phyloP scores from a whole-genome alignment of 2,888 invertebrate species.

The Hydroisotoma schaefferi region DNA sequence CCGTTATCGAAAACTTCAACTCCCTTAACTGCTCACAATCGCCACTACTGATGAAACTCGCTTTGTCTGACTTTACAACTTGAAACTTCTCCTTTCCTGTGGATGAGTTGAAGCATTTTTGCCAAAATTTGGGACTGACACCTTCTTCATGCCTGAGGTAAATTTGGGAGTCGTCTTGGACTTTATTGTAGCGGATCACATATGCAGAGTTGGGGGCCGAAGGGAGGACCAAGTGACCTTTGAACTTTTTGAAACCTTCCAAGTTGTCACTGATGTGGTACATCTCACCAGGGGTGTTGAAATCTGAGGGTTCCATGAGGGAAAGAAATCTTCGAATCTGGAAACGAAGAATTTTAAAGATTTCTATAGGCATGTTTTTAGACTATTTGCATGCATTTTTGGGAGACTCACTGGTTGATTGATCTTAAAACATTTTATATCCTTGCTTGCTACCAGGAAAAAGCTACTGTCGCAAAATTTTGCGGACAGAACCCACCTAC shows the following conservation, averaged over 20 bases:
- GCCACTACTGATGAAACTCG: slow-evolving; percentile 4
- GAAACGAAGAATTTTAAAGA: neutral
- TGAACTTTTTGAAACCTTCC: neutral
- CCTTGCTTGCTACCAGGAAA: slow-evolving; percentile 12
- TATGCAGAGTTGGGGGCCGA: neutral
- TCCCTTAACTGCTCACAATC: slow-evolving; percentile 22
- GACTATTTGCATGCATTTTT: neutral
- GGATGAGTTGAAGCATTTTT: slow-evolving; percentile 17
- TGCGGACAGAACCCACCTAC: slow-evolving; percentile 20
- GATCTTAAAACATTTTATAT: slow-evolving; percentile 20
- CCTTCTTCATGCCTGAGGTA: slow-evolving; percentile 19
- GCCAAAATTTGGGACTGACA: slow-evolving; percentile 18
- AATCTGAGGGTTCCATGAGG: neutral
- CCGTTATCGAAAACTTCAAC: slow-evolving; percentile 5
- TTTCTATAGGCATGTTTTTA: neutral
- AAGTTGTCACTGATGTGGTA: neutral
- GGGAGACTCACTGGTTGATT: slow-evolving; percentile 4
- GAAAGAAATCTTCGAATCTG: slow-evolving; percentile 23
- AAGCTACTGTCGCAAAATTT: slow-evolving; percentile 19
- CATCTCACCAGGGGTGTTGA: neutral
- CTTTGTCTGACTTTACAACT: slow-evolving; percentile 6
- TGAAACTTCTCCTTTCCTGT: neutral
- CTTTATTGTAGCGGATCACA: slow-evolving; percentile 16
- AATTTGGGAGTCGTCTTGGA: slow-evolving; percentile 6
- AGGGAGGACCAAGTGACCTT: neutral